Evolutionary conservation across 2,888 invertebrate species (phyloP).

Genomic region (Drosophila cognata): DNA sequence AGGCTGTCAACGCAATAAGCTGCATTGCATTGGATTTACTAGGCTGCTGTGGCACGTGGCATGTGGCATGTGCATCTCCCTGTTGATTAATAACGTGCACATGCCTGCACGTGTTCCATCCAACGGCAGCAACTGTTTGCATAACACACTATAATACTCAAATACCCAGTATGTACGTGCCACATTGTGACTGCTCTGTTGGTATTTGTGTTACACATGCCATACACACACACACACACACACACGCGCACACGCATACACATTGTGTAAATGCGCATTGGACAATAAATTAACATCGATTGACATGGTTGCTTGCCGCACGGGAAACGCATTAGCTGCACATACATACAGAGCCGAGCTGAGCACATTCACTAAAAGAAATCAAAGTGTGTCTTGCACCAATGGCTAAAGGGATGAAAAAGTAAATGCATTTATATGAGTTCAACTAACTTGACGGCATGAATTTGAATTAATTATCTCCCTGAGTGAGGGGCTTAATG

Average conservation of each 20-base stretch:
- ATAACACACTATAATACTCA: conserved; percentile 57
- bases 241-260: background rate
- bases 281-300: conserved; percentile 80
- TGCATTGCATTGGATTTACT: conserved; percentile 57
- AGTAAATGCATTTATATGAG: too few species aligned
- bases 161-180: conserved; percentile 13
- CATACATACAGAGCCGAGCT: conserved; percentile 16
- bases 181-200: conserved; percentile 26
- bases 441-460: background rate
- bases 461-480: background rate
- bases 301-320: conserved; percentile 53
- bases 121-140: conserved; percentile 54
- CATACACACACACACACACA: conserved; percentile 35
- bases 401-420: background rate
- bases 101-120: conserved; percentile 71
- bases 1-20: conserved; percentile 63
- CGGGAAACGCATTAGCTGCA: conserved; percentile 44
- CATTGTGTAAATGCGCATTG: conserved; percentile 60
- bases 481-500: background rate
- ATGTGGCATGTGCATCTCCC: conserved; percentile 46
- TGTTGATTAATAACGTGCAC: conserved; percentile 78
- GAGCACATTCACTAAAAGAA: conserved; percentile 34
- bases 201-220: conserved; percentile 66
- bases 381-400: background rate
- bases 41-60: conserved; percentile 27